Base-by-base conservation (phyloP, 1,140 invertebrate species). In the Euwallacea fornicatus region DNA sequence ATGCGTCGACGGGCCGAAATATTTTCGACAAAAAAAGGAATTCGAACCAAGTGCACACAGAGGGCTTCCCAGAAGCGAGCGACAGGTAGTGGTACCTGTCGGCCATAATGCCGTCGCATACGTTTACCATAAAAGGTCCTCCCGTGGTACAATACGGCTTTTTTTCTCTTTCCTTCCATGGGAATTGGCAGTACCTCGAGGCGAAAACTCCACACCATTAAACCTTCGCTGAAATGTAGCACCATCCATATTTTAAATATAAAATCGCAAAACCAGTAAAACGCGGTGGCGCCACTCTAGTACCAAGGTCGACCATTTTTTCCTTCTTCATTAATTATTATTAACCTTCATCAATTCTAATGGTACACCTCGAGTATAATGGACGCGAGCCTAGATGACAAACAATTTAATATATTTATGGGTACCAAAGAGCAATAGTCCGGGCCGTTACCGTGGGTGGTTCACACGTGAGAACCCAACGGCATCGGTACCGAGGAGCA, bases 401-500 rank as follows among this genome's bases (percentile, higher is more conserved):
- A 50, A 50, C 46, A 50, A 6, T 50, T 2, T 50, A 50, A 13
- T 50, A 50, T 56, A 56, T 60, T 60, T 60, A 60, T 56, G n/a
- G 16, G 54, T 21, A 9, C 63, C 46, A 54, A 42, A 46, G 21
- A 53, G 63, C 21, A 63, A 63, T 63, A 63, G 61, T 63, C 61
- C 15, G 50, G 47, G 54, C 55, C 66, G 66, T 50, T 66, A 66
- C 66, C 66, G 66, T 67, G 66, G 66, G 66, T 67, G 66, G 66
- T 67, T 58, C 66, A 67, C 64, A 67, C 66, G 66, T 67, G 66
- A 67, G 66, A 67, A 67, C 66, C 66, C 64, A 58, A 42, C 64
- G 64, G 64, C 50, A 56, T n/a, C 64, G 64, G 64, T 55, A 55
- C 50, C 55, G 15, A 10, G 42, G 55, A 67, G 66, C 54, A 55